Conservation (phyloP, 37 sponge, comb jelly and placozoan species). For the Ephydatia muelleri region DNA sequence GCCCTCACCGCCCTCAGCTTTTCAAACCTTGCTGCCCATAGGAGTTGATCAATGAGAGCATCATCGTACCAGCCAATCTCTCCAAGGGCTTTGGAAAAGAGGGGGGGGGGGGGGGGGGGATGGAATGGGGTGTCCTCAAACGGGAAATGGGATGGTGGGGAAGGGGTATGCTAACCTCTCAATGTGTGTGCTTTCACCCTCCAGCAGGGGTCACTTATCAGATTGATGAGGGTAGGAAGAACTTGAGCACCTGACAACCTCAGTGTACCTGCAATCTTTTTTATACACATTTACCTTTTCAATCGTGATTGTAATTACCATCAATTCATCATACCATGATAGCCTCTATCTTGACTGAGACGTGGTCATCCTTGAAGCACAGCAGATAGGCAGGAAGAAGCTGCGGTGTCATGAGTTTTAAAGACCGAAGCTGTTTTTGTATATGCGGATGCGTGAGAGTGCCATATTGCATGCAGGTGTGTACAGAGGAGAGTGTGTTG, state of each 20-base stretch:
- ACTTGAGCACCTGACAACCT: constrained; percentile 35
- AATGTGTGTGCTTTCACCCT: constrained; percentile 76
- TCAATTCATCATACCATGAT: constrained; percentile 41
- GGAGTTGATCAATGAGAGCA: constrained; percentile 53
- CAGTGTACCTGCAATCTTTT: constrained; percentile 60
- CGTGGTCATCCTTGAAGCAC: constrained; percentile 82
- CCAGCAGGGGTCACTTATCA: constrained; percentile 62
- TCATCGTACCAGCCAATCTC: constrained; percentile 30
- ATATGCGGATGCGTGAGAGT: not conserved
- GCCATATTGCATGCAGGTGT: not conserved
- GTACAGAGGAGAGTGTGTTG: not conserved
- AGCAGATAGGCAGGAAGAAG: constrained; percentile 77
- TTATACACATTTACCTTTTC: not conserved
- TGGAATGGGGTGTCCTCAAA: not conserved
- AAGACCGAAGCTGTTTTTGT: constrained; percentile 36
- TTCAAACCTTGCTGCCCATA: constrained; percentile 85
- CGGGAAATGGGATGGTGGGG: not conserved
- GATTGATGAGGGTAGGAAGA: constrained; percentile 32
- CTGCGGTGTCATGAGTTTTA: constrained; percentile 87
- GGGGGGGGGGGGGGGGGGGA: not conserved
- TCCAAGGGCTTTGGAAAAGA: constrained; percentile 58
- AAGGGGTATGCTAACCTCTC: constrained; percentile 40
- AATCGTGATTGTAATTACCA: not conserved
- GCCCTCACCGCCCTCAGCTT: constrained; percentile 66
- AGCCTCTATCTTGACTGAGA: constrained; percentile 77